Evolutionary conservation across 1,140 invertebrate genomes (phyloP), one percentile per base, ranked within the genome.

Genomic region (Drosophila tristis): DNA sequence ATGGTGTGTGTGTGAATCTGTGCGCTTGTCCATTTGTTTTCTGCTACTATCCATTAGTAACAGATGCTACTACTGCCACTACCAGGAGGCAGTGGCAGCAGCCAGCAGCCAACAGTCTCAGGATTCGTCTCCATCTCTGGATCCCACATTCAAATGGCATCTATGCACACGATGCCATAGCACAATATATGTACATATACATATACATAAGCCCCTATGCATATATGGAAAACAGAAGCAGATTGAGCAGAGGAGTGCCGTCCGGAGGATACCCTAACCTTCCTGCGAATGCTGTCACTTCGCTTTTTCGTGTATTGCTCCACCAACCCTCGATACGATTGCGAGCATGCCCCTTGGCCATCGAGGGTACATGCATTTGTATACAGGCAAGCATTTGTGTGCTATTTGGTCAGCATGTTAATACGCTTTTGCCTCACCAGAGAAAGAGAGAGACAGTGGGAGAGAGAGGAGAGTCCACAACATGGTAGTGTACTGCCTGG

Each of bases 31-130:
- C 81, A 85, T 85, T 85, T 85, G 81, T 85, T 85, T 85, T 80
- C 82, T 74, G 70, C 81, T 87, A 65, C 75, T 89, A 82, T 86
- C 82, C 82, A 86, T 86, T 86, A 86, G 84, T 79, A 84, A 75
- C 82, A 86, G 82, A 86, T 86, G 82, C 79, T 81, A 72, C 75
- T 74, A 65, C 81, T 81, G 82, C 81, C 78, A 85, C 67, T 66
- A 61, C 47, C 73, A 87, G 67, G 80, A 67, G 50, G 57, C 51
- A 25, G 39, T 29, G 58, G 16, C 39, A 43, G 20, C 20, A 45
- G 43, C 5, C 55, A 16, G 55, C 26, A 11, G 31, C 25, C 55
- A 39, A 9, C 20, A 23, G 58, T 26, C 39, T 23, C 43, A 25
- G 43, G 29, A 8, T 23, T 13, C 26, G 62, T 23, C 54, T 35